Conservation (phyloP, 2,888 invertebrate genomes). For the Lypha dubia region DNA sequence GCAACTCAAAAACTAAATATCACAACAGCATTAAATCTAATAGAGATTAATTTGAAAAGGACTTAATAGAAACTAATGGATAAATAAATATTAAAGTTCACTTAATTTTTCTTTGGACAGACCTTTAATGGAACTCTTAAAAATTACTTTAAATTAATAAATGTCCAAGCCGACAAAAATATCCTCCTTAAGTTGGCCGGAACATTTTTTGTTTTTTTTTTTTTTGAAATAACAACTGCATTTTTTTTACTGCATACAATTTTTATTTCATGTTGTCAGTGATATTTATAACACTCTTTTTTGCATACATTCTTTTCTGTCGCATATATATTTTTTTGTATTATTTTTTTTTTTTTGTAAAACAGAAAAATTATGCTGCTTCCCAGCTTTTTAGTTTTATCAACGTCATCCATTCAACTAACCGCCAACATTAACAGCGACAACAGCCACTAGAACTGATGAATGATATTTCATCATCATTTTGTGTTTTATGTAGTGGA, state of each 20-base stretch:
- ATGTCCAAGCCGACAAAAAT: conserved; percentile 8
- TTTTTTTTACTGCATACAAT: conserved; percentile 31
- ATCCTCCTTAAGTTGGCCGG: not conserved
- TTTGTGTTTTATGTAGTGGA: conserved; percentile 67
- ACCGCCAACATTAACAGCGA: conserved; percentile 40
- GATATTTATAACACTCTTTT: conserved; percentile 49
- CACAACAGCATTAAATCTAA: too few species aligned
- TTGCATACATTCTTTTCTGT: conserved; percentile 19
- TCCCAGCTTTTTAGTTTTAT: conserved; percentile 36
- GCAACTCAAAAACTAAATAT: too few species aligned
- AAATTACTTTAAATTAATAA: conserved; percentile 42
- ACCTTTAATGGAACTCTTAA: conserved; percentile 9
- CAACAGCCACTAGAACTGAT: conserved; percentile 62
- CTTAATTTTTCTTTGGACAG: too few species aligned
- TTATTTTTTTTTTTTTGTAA: not conserved
- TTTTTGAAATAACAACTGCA: not conserved
- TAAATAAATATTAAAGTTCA: too few species aligned
- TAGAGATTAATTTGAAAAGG: too few species aligned
- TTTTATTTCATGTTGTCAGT: conserved; percentile 39
- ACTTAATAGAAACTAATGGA: too few species aligned
- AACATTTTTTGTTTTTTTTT: not conserved
- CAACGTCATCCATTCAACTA: conserved; percentile 51
- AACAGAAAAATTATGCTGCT: conserved; percentile 33
- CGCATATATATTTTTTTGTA: not conserved
- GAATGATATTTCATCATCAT: conserved; percentile 71